phyloP scores from a whole-genome alignment of 2,797 vertebrate genomes.

The Sternotherus odoratus region DNA sequence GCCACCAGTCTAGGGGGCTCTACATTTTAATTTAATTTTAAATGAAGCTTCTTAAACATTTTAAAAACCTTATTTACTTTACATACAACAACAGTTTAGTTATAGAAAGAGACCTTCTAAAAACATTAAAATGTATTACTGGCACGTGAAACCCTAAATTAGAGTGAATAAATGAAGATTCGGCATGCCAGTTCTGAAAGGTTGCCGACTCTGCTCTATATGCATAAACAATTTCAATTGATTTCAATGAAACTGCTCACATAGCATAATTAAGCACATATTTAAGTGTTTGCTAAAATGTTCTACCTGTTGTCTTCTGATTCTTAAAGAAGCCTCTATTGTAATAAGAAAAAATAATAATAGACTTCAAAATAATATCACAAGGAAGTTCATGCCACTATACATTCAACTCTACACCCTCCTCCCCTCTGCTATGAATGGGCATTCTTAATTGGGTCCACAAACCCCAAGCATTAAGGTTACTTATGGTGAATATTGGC shows the following conservation, averaged over 20 bases:
- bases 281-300: slow-evolving; percentile 16
- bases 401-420: not conserved
- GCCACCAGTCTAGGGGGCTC: too few species aligned
- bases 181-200: too few species aligned
- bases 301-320: not conserved
- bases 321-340: not conserved
- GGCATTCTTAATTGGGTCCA: not conserved
- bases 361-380: not conserved
- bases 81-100: too few species aligned
- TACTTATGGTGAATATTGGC: slow-evolving; percentile 2
- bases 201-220: not conserved
- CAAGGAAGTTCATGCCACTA: not conserved
- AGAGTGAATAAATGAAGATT: too few species aligned
- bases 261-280: not conserved
- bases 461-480: not conserved
- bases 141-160: too few species aligned
- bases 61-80: too few species aligned
- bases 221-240: slow-evolving; percentile 13
- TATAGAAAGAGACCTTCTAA: too few species aligned
- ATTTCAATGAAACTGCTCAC: not conserved
- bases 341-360: not conserved
- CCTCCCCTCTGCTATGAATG: not conserved
- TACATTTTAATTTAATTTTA: too few species aligned
- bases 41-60: too few species aligned
- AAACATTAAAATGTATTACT: too few species aligned